A percentile compares a stretch with the other conserved stretches of the same genome.
phyloP scores from a whole-genome alignment of 2,797 vertebrate species.

The Spondyliosoma cantharus region DNA sequence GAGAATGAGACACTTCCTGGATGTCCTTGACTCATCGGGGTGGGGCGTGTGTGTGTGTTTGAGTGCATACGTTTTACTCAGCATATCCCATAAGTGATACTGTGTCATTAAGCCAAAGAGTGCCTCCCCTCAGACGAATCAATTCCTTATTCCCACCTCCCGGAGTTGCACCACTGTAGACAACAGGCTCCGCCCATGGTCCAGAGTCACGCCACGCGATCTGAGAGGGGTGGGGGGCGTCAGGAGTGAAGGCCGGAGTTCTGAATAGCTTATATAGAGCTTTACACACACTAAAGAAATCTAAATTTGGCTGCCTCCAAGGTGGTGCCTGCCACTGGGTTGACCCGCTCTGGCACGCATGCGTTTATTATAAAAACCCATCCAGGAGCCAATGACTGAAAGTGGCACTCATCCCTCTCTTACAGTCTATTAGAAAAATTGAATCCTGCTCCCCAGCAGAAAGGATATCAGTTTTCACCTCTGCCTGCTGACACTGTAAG shows the following conservation, averaged over 20 bases:
- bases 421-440: conserved; percentile 44
- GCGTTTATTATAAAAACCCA: conserved; percentile 49
- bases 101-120: conserved; percentile 40
- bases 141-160: conserved; percentile 25
- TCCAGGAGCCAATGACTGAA: conserved; percentile 52
- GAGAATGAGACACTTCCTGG: conserved; percentile 58
- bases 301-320: conserved; percentile 56
- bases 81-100: conserved; percentile 27
- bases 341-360: conserved; percentile 39
- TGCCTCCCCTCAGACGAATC: conserved; percentile 24
- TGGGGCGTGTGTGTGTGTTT: neutral
- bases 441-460: conserved; percentile 18
- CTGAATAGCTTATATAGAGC: conserved; percentile 39
- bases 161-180: conserved; percentile 54
- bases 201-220: conserved; percentile 22
- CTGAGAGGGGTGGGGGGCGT: conserved; percentile 31
- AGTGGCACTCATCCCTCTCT: conserved; percentile 49
- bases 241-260: conserved; percentile 50
- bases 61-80: neutral
- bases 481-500: neutral
- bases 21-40: conserved; percentile 73
- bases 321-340: conserved; percentile 43
- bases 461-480: conserved; percentile 24
- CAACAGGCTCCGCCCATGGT: conserved; percentile 55
- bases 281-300: conserved; percentile 57